Evolutionary conservation across 2,113 vertebrate species (phyloP).

Genomic region (Mastomys natalensis): DNA sequence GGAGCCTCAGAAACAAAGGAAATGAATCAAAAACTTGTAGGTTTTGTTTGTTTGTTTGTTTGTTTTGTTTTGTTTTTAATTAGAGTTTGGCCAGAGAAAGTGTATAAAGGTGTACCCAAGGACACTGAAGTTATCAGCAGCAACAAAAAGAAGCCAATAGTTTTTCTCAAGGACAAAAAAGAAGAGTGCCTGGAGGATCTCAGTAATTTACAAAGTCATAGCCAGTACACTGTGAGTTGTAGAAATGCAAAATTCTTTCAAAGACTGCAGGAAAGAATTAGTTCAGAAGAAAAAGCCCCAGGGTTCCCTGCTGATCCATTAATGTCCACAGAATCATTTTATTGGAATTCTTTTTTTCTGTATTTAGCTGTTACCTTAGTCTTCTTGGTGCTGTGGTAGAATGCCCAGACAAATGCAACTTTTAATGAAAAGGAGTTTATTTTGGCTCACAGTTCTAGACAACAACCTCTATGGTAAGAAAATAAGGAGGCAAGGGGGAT

Average conservation of each 20-base stretch:
- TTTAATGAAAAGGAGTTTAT: neutral
- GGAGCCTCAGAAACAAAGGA: neutral
- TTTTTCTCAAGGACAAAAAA: neutral
- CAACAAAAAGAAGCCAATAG: neutral
- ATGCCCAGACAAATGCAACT: neutral
- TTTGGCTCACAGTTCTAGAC: neutral
- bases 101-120: neutral
- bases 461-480: neutral
- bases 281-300: neutral
- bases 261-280: neutral
- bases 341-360: neutral
- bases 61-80: neutral
- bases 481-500: neutral
- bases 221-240: neutral
- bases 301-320: neutral
- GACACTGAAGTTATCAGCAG: neutral
- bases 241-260: neutral
- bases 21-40: neutral
- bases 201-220: neutral
- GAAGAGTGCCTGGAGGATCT: neutral
- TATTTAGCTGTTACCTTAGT: neutral
- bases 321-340: neutral
- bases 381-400: neutral
- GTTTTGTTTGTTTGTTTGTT: neutral
- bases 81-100: neutral